phyloP scores from a whole-genome alignment of 2,888 invertebrate genomes.

The Hypomecis atomaria region DNA sequence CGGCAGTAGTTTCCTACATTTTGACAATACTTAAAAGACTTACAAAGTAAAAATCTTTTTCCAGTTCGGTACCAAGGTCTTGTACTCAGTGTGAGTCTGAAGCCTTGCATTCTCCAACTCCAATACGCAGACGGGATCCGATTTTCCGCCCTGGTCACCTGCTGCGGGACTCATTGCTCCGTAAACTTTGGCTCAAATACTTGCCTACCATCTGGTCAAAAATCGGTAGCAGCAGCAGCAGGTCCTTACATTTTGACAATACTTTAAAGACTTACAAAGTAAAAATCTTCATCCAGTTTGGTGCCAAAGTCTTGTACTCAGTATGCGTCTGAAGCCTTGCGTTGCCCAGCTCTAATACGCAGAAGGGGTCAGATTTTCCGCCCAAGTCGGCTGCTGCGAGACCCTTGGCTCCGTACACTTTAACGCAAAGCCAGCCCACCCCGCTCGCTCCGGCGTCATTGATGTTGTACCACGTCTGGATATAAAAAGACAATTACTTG shows the following conservation, averaged over 20 bases:
- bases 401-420: constrained; percentile 93
- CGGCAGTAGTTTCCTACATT: too few relatives aligned
- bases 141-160: constrained; percentile 97
- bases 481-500: too few relatives aligned
- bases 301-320: constrained; percentile 98
- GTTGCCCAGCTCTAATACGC: constrained; percentile 97
- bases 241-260: too few relatives aligned
- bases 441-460: constrained; percentile 85
- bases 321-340: constrained; percentile 98
- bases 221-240: too few relatives aligned
- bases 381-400: constrained; percentile 97
- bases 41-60: constrained; percentile 98
- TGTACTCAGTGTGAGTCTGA: constrained; percentile 99
- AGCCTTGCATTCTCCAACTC: constrained; percentile 97
- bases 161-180: constrained; percentile 94
- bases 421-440: constrained; percentile 97
- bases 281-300: constrained; percentile 99
- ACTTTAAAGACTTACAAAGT: constrained; percentile 90
- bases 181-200: constrained; percentile 96
- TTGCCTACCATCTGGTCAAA: too few relatives aligned
- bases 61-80: constrained; percentile 98
- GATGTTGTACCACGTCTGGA: constrained; percentile 85
- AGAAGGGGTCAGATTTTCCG: constrained; percentile 99
- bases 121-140: constrained; percentile 98
- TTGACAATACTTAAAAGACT: constrained; percentile 58